A percentile compares a stretch with the other conserved stretches of the same genome.
These are phyloP conservation scores for Bucorvus abyssinicus DNA, from an alignment of 2,797 vertebrate genomes.

Conservation along the genomic window DNA sequence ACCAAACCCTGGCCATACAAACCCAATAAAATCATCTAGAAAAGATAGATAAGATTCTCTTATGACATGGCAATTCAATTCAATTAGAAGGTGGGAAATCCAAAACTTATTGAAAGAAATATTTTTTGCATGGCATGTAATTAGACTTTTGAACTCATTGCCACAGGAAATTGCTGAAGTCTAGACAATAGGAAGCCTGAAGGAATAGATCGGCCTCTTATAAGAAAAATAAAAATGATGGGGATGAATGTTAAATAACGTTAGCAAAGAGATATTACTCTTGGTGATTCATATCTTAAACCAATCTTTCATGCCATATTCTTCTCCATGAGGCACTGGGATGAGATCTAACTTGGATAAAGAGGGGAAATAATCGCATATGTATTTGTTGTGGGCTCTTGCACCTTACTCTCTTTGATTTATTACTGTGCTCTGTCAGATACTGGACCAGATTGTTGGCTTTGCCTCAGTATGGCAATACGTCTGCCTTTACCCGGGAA, in stretches of 20 bases:
- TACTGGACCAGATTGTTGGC: not conserved
- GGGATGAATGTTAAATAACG: not conserved
- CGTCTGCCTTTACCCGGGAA: not conserved
- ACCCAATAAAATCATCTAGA: not conserved
- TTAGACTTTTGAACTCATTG: not conserved
- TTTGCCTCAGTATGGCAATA: not conserved
- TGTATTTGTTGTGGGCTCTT: not conserved
- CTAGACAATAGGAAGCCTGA: not conserved
- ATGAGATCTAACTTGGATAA: not conserved
- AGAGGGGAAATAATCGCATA: not conserved
- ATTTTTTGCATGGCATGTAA: not conserved
- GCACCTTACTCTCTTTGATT: not conserved
- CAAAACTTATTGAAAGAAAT: not conserved
- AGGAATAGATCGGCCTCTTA: not conserved
- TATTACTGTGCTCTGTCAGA: not conserved
- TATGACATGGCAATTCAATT: not conserved
- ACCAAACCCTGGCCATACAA: not conserved
- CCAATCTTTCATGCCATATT: not conserved
- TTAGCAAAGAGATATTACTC: not conserved
- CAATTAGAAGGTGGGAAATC: not conserved
- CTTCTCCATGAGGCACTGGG: not conserved
- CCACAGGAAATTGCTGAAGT: not conserved
- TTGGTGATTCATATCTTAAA: not conserved
- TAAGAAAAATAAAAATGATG: not conserved
- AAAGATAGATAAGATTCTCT: not conserved